phyloP scores from a whole-genome alignment of 2,113 vertebrate genomes.

The Stigmatopora argus region DNA sequence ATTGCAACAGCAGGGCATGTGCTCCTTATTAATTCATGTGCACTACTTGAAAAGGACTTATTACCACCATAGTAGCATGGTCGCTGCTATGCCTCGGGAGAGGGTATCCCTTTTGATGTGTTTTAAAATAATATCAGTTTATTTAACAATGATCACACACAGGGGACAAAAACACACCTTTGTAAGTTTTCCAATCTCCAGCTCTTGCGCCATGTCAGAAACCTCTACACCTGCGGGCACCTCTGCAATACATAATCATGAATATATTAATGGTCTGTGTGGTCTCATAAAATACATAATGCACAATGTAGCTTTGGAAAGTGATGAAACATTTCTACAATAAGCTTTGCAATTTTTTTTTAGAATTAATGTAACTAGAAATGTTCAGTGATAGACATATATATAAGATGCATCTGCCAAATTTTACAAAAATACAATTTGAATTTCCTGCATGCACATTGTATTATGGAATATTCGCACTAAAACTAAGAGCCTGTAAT shows the following conservation, averaged over 20 bases:
- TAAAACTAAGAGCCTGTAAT: no score
- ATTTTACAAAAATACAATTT: no score
- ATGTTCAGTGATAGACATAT: neutral
- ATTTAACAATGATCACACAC: constrained; percentile 43
- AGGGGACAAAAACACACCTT: constrained; percentile 69
- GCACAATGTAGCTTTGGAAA: neutral
- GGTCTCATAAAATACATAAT: neutral
- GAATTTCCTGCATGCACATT: no score
- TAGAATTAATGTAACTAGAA: neutral
- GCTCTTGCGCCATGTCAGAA: constrained; percentile 70
- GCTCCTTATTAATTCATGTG: constrained; percentile 64
- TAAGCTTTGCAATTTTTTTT: neutral
- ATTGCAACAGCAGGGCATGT: constrained; percentile 47
- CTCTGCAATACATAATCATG: constrained; percentile 69
- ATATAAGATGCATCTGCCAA: no score
- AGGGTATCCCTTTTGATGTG: constrained; percentile 42
- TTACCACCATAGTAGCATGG: constrained; percentile 50
- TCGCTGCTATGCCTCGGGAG: constrained; percentile 38
- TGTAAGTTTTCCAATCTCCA: constrained; percentile 83
- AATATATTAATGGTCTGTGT: constrained; percentile 3
- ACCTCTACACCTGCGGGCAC: constrained; percentile 78
- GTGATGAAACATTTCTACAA: neutral
- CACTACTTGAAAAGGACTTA: constrained; percentile 61
- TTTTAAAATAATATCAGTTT: constrained; percentile 46
- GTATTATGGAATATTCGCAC: no score